Evolutionary conservation across 2,797 vertebrate species (phyloP), one percentile per base, ranked within the genome.

Genomic region (Leptoclinus maculatus): DNA sequence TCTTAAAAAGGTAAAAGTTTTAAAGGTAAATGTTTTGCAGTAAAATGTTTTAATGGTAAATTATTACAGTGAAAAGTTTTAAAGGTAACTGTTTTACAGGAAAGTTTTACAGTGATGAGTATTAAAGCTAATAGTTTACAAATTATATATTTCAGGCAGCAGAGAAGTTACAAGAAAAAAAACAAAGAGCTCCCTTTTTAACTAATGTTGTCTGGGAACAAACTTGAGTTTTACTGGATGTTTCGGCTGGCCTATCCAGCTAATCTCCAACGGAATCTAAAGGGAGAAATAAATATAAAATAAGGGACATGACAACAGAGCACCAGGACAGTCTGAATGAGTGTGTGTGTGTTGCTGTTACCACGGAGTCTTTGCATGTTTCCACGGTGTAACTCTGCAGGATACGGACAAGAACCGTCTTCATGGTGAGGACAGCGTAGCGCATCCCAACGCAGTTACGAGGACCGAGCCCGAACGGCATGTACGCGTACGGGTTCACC

Each of bases 371-470:
- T 71, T 93, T 90, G 91, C 96, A 97, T 0, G 93, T 91, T 66
- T 94, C 91, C 76, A 97, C 58, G 29, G 83, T 93, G 92, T 97
- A 96, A 13, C 66, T 82, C 83, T 96, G 95, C 78, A 97, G 60
- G 0, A 97, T 39, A 53, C 86, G 67, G 5, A 57, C 0, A 0
- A 96, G 2, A 1, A 94, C 78, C 2, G 93, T 71, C 86, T 97
- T 97, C 72, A 97, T 79, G n/a, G 62, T 83, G 17, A 97, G 87
- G 53, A 96, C 19, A 1, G 95, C 96, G 74, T 96, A 97, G 12
- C 96, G 91, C 96, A 96, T 95, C 63, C 96, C 96, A 0, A 97
- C 36, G 77, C 96, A 97, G 90, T 97, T 97, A 19, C 96, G 93
- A 73, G 97, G 97, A 0, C 97, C 97, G 0, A 91, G 69, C 21